Evolutionary conservation across 2,113 vertebrate species (phyloP), one percentile per base, ranked within the genome.

Genomic region (Colossoma macropomum): DNA sequence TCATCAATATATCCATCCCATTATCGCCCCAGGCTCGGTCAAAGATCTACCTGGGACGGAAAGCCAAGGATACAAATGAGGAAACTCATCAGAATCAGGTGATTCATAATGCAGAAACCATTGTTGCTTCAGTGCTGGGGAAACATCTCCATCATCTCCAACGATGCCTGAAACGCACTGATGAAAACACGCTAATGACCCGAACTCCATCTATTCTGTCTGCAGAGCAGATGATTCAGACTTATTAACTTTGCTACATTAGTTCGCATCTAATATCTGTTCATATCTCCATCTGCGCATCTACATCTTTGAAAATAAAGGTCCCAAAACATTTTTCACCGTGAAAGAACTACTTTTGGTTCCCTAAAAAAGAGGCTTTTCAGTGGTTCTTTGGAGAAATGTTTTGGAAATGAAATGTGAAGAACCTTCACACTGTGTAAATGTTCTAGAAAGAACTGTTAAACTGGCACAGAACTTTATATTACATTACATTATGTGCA

Each of bases 1-100:
- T 79, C 72, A 85, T 56, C 60, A 62, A 8, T 27, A 80, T 45
- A 45, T 71, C 68, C 23, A 12, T 19, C 9, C 66, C 23, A 70
- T 41, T 70, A 70, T 41, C 19, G 66, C 32, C 66, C 66, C 66
- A 34, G 65, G 65, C 65, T 21, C 17, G 16, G 63, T 17, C 28
- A 69, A 69, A 38, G 66, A 0, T 70, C 32, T 34, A 45, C 68
- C 68, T 45, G 66, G 41, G 32, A 45, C 6, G 15, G n/a, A 45
- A 1, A 38, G 66, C 21, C 8, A 13, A 11, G 23, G 32, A 45
- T 9, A 45, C 13, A 41, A 23, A 41, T 23, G 68, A 45, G 38
- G 11, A 25, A 41, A 15, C 68, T 71, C 38, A 15, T 23, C 23
- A n/a, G 66, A 70, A 4, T 41, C 32, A 23, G 66, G 10, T 45